These are phyloP conservation scores for Trididemnum clinides DNA, from an alignment of 23 tunicate genomes.

Conservation along the genomic window DNA sequence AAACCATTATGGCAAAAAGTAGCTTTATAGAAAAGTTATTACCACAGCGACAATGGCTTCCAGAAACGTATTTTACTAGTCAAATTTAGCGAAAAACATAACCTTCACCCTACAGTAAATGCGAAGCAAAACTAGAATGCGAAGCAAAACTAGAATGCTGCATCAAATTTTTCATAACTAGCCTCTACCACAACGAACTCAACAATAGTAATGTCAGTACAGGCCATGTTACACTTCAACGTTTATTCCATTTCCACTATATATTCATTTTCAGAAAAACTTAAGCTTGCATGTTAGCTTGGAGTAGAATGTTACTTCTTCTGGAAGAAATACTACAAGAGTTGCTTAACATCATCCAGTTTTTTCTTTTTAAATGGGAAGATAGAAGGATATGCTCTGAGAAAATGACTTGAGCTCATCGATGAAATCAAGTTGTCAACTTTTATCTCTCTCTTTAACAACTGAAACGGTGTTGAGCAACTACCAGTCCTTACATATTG, in stretches of 20 bases:
- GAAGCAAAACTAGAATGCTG: no score
- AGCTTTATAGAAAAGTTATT: no score
- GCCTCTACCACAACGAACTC: no score
- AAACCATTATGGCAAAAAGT: no score
- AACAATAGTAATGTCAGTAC: no score
- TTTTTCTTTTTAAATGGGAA: constrained; percentile 7
- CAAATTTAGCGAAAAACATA: no score
- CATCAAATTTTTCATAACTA: no score
- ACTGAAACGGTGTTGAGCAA: background rate
- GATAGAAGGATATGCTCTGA: background rate
- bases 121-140: no score
- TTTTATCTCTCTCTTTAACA: constrained; percentile 12
- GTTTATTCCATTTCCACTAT: background rate
- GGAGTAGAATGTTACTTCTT: background rate
- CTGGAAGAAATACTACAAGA: background rate
- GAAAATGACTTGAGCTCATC: background rate
- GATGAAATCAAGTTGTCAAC: background rate
- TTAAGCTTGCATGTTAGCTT: background rate
- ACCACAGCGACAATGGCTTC: no score
- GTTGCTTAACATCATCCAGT: background rate
- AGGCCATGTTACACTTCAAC: no score
- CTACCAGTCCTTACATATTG: background rate
- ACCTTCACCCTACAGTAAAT: no score
- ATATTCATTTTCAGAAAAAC: background rate
- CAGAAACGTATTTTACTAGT: no score